A percentile compares a stretch with the other conserved stretches of the same genome.
Conservation (phyloP, 1,140 invertebrate genomes). For the Drosophila equinoxialis region DNA sequence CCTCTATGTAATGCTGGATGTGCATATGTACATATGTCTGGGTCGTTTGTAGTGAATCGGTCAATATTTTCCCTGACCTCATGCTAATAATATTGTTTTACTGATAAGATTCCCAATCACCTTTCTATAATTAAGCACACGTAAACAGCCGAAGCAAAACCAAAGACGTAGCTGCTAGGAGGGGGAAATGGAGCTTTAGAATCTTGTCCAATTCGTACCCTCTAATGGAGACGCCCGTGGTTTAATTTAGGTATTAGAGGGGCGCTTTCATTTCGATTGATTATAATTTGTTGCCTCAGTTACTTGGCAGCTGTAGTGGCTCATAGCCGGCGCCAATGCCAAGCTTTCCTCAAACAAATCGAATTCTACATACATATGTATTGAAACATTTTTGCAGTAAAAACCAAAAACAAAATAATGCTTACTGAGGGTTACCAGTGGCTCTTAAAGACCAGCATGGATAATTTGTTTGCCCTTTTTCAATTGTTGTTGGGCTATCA, state of each 20-base stretch:
- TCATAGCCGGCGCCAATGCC: conserved; percentile 2
- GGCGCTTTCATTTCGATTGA: conserved; percentile 4
- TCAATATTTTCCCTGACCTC: conserved; percentile 4
- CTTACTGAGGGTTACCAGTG: conserved; percentile 57
- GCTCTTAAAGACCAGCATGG: conserved; percentile 39
- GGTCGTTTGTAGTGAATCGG: not conserved
- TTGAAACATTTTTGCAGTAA: not conserved
- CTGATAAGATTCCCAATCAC: conserved; percentile 9
- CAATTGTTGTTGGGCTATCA: conserved; percentile 66
- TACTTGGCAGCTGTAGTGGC: conserved; percentile 22
- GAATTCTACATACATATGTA: not conserved
- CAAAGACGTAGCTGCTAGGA: not conserved
- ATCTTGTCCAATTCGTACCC: not conserved
- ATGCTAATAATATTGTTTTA: conserved; percentile 4
- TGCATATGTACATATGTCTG: not conserved
- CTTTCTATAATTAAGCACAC: conserved; percentile 6
- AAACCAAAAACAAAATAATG: conserved; percentile 37
- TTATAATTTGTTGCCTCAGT: conserved; percentile 9
- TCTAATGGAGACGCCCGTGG: not conserved
- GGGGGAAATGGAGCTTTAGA: not conserved
- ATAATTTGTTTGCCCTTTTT: conserved; percentile 36
- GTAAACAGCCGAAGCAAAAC: not conserved
- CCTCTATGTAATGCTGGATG: not conserved
- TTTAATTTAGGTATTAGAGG: not conserved
- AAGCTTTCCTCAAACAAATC: conserved; percentile 9